Evolutionary conservation across 2,888 invertebrate genomes (phyloP).

Genomic region (Drosophila emarginata): DNA sequence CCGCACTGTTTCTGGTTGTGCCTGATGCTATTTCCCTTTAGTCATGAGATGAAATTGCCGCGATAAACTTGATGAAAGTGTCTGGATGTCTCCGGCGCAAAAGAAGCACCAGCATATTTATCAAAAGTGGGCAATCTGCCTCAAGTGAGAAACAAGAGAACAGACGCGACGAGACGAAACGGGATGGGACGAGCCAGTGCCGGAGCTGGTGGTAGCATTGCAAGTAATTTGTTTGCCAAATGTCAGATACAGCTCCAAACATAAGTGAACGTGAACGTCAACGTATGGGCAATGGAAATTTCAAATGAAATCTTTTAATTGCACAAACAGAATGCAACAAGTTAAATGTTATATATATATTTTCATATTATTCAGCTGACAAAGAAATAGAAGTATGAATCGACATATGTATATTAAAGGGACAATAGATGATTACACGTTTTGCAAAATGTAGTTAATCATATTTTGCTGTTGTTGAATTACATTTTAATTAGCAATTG

Average conservation of each 20-base stretch:
- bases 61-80: conserved; percentile 74
- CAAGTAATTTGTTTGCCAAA: conserved; percentile 66
- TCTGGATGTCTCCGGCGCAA: conserved; percentile 44
- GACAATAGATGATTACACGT: too few species aligned
- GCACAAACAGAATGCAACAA: conserved; percentile 28
- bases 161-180: background rate
- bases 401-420: too few species aligned
- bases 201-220: conserved; percentile 11
- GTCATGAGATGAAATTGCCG: conserved; percentile 68
- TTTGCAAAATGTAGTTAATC: background rate
- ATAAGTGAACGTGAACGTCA: background rate
- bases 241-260: conserved; percentile 42
- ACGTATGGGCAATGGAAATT: conserved; percentile 21
- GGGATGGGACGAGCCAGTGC: too few species aligned
- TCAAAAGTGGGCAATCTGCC: conserved; percentile 75
- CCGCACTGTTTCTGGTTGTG: background rate
- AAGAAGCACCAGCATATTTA: conserved; percentile 47
- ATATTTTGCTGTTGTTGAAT: background rate
- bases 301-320: conserved; percentile 50
- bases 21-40: conserved; percentile 25
- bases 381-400: conserved; percentile 24
- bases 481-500: background rate
- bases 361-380: too few species aligned
- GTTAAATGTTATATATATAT: background rate
- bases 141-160: background rate